Conservation (phyloP, 2,113 vertebrate species). For the Saimiri boliviensis region DNA sequence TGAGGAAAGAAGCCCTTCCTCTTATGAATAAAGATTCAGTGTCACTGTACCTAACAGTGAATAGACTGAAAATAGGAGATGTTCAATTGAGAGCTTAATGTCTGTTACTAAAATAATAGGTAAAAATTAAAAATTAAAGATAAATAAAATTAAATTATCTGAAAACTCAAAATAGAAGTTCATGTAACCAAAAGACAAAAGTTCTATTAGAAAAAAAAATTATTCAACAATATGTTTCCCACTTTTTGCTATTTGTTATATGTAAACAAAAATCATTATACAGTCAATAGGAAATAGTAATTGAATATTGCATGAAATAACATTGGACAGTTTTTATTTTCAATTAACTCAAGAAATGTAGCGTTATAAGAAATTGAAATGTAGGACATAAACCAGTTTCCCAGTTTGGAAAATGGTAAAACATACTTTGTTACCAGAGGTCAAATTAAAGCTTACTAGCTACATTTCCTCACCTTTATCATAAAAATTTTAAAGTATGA, state of each 20-base stretch:
- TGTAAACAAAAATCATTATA: not conserved
- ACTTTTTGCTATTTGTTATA: not conserved
- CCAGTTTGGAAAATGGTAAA: not conserved
- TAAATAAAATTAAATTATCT: not conserved
- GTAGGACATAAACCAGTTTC: not conserved
- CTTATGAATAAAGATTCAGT: conserved; percentile 56
- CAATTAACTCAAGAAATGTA: not conserved
- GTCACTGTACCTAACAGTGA: not conserved
- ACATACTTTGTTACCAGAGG: not conserved
- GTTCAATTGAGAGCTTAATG: not conserved
- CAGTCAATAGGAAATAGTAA: not conserved
- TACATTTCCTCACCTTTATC: not conserved
- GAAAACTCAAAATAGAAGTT: not conserved
- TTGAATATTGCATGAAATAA: not conserved
- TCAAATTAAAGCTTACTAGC: not conserved
- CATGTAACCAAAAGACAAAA: not conserved
- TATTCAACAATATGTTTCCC: not conserved
- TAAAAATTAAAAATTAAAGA: not conserved
- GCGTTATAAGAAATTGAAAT: not conserved
- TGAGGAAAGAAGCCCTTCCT: conserved; percentile 65
- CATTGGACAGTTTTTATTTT: not conserved
- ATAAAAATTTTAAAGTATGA: not conserved
- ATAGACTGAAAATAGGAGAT: not conserved
- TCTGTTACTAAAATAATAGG: not conserved
- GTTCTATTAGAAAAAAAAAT: not conserved